phyloP scores from a whole-genome alignment of 2,888 invertebrate species.

The Periphyllus acericola region DNA sequence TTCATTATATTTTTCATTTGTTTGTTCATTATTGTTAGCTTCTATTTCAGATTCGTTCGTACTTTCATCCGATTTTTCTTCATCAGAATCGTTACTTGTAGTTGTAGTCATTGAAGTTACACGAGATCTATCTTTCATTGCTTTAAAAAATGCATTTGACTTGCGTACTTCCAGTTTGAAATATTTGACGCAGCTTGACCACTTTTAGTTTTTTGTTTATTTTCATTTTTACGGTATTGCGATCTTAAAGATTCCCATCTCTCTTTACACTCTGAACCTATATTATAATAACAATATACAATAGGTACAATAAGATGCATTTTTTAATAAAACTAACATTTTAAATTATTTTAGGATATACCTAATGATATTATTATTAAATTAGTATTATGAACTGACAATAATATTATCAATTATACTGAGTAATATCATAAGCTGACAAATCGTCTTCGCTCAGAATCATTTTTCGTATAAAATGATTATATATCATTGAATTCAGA shows the following conservation, averaged over 20 bases:
- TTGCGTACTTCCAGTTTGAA: neutral
- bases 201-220: constrained; percentile 28
- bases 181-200: constrained; percentile 10
- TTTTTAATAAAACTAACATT: too few relatives aligned
- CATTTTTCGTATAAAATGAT: too few relatives aligned
- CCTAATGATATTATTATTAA: too few relatives aligned
- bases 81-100: neutral
- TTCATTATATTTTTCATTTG: neutral
- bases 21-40: constrained; percentile 11
- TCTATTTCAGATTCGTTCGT: constrained; percentile 4
- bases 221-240: neutral
- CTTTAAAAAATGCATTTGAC: too few relatives aligned
- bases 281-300: neutral
- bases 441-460: too few relatives aligned
- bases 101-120: neutral
- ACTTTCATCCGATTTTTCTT: neutral
- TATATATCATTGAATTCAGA: too few relatives aligned
- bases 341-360: too few relatives aligned
- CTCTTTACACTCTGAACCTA: constrained; percentile 18
- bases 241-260: constrained; percentile 9
- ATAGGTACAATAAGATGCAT: too few relatives aligned
- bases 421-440: too few relatives aligned
- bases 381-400: too few relatives aligned
- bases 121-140: too few relatives aligned
- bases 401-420: too few relatives aligned